Percentiles rank a stretch among this genome's conserved stretches.
phyloP scores from a whole-genome alignment of 2,113 vertebrate genomes.

The Vombatus ursinus region DNA sequence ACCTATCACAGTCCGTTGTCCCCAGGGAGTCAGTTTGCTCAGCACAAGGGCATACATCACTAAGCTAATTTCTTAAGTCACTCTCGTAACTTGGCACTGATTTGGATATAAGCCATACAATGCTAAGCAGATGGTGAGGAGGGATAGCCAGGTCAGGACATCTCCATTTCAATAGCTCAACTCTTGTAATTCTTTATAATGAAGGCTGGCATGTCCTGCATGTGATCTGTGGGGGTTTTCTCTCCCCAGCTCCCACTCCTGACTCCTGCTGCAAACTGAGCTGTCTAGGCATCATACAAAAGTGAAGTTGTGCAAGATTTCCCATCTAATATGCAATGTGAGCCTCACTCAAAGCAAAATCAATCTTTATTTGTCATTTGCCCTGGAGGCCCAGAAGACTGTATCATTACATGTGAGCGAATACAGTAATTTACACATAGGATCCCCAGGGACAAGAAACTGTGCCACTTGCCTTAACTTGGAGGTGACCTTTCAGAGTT shows the following conservation, averaged over 20 bases:
- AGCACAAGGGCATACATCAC: neutral
- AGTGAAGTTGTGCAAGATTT: neutral
- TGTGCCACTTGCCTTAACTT: neutral
- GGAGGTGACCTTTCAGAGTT: conserved; percentile 14
- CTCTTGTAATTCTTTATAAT: neutral
- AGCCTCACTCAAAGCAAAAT: conserved; percentile 40
- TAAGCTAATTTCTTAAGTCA: neutral
- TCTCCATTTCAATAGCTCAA: neutral
- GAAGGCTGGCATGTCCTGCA: fast-evolving
- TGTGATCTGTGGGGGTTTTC: fast-evolving
- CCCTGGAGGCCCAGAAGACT: neutral
- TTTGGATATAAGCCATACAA: neutral
- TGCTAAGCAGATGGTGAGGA: no score
- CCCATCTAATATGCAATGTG: neutral
- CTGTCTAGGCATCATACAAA: neutral
- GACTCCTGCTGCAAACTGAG: conserved; percentile 10
- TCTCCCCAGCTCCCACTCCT: fast-evolving
- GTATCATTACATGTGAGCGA: conserved; percentile 27
- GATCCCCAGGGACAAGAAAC: conserved; percentile 16
- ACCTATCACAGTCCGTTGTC: neutral
- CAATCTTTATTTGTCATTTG: conserved; percentile 47
- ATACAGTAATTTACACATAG: neutral
- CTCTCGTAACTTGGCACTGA: neutral
- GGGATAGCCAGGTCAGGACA: neutral
- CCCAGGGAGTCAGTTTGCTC: neutral